Evolutionary conservation across 2,888 invertebrate species (phyloP).

Genomic region (Gastracanthus pulcherrimus): DNA sequence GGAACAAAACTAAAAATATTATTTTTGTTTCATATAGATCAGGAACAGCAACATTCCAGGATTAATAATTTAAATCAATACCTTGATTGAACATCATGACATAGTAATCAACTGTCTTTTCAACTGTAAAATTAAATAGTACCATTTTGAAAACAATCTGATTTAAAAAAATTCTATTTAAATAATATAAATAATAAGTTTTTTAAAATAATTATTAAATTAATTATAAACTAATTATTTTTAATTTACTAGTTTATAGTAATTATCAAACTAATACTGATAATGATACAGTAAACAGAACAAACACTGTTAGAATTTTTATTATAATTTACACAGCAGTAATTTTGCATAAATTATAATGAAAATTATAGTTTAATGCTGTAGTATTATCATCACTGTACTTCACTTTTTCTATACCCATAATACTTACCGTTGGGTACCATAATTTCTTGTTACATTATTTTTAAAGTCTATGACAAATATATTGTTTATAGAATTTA

Average conservation of each 20-base stretch:
- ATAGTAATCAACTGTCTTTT: slow-evolving; percentile 58
- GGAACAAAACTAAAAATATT: slow-evolving; percentile 7
- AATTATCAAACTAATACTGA: not conserved
- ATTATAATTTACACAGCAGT: not conserved
- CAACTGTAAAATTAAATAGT: slow-evolving; percentile 58
- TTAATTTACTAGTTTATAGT: too few relatives aligned
- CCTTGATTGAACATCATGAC: slow-evolving; percentile 58
- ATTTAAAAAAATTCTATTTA: slow-evolving; percentile 25
- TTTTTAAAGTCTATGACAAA: not conserved
- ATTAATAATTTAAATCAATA: slow-evolving; percentile 52
- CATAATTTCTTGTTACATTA: not conserved
- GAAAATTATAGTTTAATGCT: not conserved
- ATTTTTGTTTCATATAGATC: slow-evolving; percentile 9
- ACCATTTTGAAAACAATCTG: too few relatives aligned
- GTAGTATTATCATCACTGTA: not conserved
- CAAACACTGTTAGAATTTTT: not conserved
- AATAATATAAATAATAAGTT: too few relatives aligned
- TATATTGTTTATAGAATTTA: not conserved
- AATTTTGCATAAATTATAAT: not conserved
- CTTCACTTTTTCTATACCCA: not conserved
- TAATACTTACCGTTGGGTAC: not conserved
- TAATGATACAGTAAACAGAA: not conserved
- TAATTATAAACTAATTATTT: too few relatives aligned
- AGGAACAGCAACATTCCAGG: slow-evolving; percentile 52
- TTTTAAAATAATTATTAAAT: too few relatives aligned